Evolutionary conservation across 2,113 vertebrate genomes (phyloP).

Genomic region (Tylochromis polylepis): DNA sequence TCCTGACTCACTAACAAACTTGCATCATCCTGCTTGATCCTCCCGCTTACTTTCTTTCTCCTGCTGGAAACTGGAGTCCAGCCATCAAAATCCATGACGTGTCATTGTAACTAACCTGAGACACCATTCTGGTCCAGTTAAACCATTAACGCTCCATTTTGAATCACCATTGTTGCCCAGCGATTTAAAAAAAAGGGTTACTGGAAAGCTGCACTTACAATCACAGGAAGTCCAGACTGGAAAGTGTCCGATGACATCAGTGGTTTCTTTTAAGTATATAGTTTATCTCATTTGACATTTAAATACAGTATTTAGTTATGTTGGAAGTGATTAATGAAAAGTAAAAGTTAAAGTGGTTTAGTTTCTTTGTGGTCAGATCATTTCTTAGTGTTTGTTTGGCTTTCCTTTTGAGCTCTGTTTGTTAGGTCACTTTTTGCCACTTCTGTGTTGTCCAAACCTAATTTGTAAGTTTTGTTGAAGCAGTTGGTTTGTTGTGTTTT

Average conservation of each 20-base stretch:
- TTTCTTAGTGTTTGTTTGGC: neutral
- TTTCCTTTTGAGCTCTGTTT: neutral
- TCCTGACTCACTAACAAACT: neutral
- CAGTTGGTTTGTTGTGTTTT: neutral
- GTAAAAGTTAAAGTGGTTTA: neutral
- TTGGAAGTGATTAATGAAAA: neutral
- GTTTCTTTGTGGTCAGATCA: neutral
- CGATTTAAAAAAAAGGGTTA: neutral
- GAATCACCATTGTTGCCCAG: neutral
- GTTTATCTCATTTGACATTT: neutral
- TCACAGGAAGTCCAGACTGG: neutral
- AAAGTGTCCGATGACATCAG: neutral
- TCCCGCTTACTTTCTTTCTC: neutral
- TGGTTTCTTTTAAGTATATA: neutral
- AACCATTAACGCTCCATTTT: neutral
- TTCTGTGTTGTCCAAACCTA: neutral
- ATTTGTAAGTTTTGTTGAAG: neutral
- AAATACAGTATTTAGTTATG: neutral
- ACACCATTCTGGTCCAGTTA: neutral
- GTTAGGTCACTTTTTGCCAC: neutral
- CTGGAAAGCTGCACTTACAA: neutral
- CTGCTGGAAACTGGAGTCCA: neutral
- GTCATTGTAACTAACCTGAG: neutral
- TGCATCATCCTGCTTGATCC: neutral
- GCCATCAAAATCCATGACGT: neutral